A percentile compares a stretch with the other conserved stretches of the same genome.
These are phyloP conservation scores for Eugnorisma glareosa DNA, from an alignment of 2,888 invertebrate genomes.

Conservation along the genomic window DNA sequence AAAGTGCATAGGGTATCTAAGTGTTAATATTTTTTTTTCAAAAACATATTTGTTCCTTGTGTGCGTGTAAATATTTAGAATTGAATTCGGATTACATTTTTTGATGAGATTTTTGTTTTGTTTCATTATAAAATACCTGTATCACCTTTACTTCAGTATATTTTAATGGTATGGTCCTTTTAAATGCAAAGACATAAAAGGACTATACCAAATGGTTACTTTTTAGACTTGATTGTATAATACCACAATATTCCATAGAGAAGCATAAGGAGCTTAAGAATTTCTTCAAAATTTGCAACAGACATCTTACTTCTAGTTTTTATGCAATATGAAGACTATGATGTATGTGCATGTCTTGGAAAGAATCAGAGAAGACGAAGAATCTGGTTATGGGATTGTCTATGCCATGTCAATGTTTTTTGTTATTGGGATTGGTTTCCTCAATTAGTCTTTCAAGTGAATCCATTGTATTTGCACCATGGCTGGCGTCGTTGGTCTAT, in stretches of 20 bases:
- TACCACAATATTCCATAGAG: neutral
- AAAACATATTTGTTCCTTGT: neutral
- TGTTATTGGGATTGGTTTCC: neutral
- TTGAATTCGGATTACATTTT: neutral
- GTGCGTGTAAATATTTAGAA: neutral
- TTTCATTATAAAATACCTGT: neutral
- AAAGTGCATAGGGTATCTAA: neutral
- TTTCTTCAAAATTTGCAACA: neutral
- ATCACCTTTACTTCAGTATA: neutral
- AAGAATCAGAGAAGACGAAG: neutral
- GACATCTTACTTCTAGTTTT: neutral
- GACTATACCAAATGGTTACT: neutral
- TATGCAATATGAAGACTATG: neutral
- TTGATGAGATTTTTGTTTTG: neutral
- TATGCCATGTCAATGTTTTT: neutral
- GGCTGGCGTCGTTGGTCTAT: neutral
- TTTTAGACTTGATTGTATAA: neutral
- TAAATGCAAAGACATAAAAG: neutral
- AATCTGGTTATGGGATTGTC: neutral
- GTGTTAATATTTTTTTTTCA: neutral
- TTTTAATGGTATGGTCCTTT: too few relatives aligned
- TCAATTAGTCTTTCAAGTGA: neutral
- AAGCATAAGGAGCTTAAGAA: neutral
- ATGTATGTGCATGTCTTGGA: neutral
- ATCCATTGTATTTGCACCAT: neutral